phyloP scores from a whole-genome alignment of 2,888 invertebrate species.

The Toxonevra muliebris region DNA sequence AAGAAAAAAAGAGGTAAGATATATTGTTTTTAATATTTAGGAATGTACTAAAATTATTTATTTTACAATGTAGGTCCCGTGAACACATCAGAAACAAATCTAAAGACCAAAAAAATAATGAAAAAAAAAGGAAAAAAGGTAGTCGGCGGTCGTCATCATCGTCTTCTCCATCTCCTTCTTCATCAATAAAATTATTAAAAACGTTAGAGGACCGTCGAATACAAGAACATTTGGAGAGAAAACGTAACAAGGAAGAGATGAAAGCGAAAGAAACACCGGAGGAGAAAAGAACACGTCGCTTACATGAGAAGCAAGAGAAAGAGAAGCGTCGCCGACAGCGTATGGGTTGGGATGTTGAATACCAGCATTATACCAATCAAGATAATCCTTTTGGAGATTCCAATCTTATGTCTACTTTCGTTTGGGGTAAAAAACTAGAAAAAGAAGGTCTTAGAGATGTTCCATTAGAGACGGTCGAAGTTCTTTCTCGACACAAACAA shows the following conservation, averaged over 20 bases:
- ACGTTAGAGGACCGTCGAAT: slow-evolving; percentile 78
- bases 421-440: slow-evolving; percentile 96
- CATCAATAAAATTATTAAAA: slow-evolving; percentile 68
- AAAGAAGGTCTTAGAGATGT: slow-evolving; percentile 88
- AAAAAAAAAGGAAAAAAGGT: background rate
- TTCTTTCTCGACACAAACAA: slow-evolving; percentile 84
- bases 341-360: slow-evolving; percentile 98
- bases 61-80: background rate
- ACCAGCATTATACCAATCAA: slow-evolving; percentile 95
- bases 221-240: slow-evolving; percentile 72
- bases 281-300: slow-evolving; percentile 85
- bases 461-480: slow-evolving; percentile 81
- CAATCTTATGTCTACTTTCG: slow-evolving; percentile 92
- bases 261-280: slow-evolving; percentile 96
- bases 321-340: slow-evolving; percentile 86
- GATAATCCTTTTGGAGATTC: slow-evolving; percentile 99
- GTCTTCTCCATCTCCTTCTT: background rate
- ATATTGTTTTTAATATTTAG: background rate
- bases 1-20: background rate
- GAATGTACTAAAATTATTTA: background rate
- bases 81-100: background rate
- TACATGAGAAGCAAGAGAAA: slow-evolving; percentile 91
- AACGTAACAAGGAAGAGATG: slow-evolving; percentile 75
- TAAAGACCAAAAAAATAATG: background rate
- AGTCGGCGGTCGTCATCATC: background rate